These are phyloP conservation scores for Axis porcinus DNA, from an alignment of 2,113 vertebrate species.

Conservation along the genomic window DNA sequence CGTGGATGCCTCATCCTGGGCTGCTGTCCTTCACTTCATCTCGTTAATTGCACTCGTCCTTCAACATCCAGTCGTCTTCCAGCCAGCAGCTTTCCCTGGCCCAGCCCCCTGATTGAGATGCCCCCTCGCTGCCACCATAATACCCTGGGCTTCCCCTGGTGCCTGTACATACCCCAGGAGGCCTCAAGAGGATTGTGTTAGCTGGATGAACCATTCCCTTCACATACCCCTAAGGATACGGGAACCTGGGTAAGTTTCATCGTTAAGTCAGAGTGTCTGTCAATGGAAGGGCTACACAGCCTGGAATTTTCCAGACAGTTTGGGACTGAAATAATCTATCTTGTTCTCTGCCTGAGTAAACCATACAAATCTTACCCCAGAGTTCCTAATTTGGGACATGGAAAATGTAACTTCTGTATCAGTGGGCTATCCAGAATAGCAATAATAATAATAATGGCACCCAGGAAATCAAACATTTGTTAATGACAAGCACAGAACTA, in stretches of 20 bases:
- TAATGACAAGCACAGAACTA: not conserved
- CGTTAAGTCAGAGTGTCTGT: not conserved
- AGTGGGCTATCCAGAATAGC: not conserved
- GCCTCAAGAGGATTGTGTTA: not conserved
- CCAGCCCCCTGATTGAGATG: not conserved
- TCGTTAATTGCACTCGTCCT: not conserved
- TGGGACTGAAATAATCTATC: not conserved
- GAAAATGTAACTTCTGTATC: not conserved
- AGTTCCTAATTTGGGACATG: not conserved
- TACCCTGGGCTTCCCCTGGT: not conserved
- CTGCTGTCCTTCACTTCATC: not conserved
- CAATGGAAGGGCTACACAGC: not conserved
- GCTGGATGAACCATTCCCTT: not conserved
- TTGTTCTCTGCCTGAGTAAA: not conserved
- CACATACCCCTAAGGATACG: not conserved
- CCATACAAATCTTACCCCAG: not conserved
- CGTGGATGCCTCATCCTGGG: not conserved
- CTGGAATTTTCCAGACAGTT: not conserved
- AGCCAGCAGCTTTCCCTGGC: not conserved
- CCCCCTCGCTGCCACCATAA: fast-evolving
- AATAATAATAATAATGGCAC: not conserved
- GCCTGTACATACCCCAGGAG: fast-evolving
- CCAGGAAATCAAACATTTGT: not conserved
- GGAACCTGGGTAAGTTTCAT: not conserved
- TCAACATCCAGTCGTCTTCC: not conserved